Percentiles rank a stretch among this genome's conserved stretches.
Evolutionary conservation across 2,797 vertebrate species (phyloP).

Genomic region (Betta splendens): DNA sequence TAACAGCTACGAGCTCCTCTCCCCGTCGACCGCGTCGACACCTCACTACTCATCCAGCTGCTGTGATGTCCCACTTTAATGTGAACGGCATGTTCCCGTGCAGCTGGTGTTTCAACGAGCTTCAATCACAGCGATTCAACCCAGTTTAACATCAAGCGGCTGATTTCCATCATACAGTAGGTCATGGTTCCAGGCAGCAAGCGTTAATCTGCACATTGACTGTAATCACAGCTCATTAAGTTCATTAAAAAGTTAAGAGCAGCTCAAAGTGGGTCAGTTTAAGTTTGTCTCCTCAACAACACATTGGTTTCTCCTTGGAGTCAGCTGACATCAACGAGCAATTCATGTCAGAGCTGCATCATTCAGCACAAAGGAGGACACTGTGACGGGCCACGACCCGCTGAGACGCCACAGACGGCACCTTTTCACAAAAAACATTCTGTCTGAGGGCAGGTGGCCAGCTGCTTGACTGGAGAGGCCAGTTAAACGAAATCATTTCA

Average conservation of each 20-base stretch:
- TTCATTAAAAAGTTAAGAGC: no score
- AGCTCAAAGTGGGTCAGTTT: slow-evolving; percentile 11
- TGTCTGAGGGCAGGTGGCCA: slow-evolving; percentile 11
- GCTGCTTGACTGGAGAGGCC: no score
- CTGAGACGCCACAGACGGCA: slow-evolving; percentile 7
- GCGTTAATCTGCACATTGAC: not conserved
- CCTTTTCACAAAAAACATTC: slow-evolving; percentile 14
- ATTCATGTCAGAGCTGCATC: not conserved
- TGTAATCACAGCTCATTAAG: not conserved
- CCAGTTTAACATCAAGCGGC: slow-evolving; percentile 25
- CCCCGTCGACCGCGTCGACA: slow-evolving; percentile 40
- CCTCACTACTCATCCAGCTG: slow-evolving; percentile 34
- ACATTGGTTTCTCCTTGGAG: not conserved
- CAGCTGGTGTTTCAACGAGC: slow-evolving; percentile 53
- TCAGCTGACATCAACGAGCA: not conserved
- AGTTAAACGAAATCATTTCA: no score
- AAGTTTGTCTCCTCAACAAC: slow-evolving; percentile 11
- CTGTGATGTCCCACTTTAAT: slow-evolving; percentile 45
- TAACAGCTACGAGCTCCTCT: slow-evolving; percentile 2
- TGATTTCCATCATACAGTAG: not conserved
- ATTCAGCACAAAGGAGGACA: not conserved
- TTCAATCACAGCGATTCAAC: slow-evolving; percentile 49
- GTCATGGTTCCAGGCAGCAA: not conserved
- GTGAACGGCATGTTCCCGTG: slow-evolving; percentile 62
- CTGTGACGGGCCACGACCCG: not conserved